Evolutionary conservation across 2,888 invertebrate species (phyloP), one percentile per base, ranked within the genome.

Genomic region (Rutpela maculata): DNA sequence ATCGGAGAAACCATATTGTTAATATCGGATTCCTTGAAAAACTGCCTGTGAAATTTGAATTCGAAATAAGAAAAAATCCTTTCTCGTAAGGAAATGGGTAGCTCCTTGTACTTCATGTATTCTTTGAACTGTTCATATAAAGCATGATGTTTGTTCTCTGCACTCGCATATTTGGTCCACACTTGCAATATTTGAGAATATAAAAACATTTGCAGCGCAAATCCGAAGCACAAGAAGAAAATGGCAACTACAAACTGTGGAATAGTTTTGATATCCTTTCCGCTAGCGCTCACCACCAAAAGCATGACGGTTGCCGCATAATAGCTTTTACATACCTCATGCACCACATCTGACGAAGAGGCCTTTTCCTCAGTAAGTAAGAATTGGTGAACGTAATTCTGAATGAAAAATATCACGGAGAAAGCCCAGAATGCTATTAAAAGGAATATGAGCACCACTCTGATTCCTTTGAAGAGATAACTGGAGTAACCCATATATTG

Each of bases 71-170:
- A 78, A 2, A 88, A 79, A 0, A 91, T 84, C 56, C 89, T 88
- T 18, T 86, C 85, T 77, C 88, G 88, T 70, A 90, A 85, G 2
- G 79, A 65, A 0, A 82, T 80, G 0, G 91, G 89, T 12, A 91
- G 81, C 79, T 90, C 90, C 75, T 90, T 91, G 79, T 89, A 88
- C 1, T 85, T 87, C 85, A 90, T 88, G 74, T 89, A 91, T 59
- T 90, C 90, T 50, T 88, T 84, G 26, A 91, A 82, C 79, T 91
- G 90, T 69, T 89, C 88, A 10, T 85, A 78, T 35, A 87, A 73
- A 17, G 83, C 83, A 74, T 85, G 82, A 73, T 86, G 87, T 65
- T 87, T 87, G 59, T 84, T 85, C 11, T 77, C 82, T 0, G 85
- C 80, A 18, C 81, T 83, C 17, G 82, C 79, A 69, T 86, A 85